phyloP scores from a whole-genome alignment of 2,888 invertebrate species.

The Pterostichus madidus region DNA sequence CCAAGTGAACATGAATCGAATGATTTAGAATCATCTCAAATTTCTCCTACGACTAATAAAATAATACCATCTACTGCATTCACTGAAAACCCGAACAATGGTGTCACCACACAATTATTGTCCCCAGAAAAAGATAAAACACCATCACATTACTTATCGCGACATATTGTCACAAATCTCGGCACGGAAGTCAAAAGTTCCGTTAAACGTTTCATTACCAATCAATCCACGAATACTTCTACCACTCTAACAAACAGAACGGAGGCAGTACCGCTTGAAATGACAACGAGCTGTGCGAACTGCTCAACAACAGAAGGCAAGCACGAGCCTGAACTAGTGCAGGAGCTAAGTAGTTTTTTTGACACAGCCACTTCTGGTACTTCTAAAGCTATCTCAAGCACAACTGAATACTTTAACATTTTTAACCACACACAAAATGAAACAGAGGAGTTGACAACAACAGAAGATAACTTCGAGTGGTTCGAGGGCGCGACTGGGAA shows the following conservation, averaged over 20 bases:
- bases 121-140: conserved; percentile 41
- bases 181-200: conserved; percentile 29
- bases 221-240: not conserved
- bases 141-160: conserved; percentile 17
- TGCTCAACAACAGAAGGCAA: conserved; percentile 10
- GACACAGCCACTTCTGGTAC: not conserved
- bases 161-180: not conserved
- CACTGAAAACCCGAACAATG: not conserved
- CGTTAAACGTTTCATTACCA: conserved; percentile 23
- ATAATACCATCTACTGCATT: not conserved
- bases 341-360: too few species aligned
- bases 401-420: not conserved
- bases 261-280: conserved; percentile 5
- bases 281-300: conserved; percentile 18
- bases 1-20: not conserved
- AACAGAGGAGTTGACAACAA: not conserved
- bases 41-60: too few species aligned
- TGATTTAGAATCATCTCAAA: not conserved
- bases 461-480: not conserved
- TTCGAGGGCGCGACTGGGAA: not conserved
- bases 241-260: not conserved
- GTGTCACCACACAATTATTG: not conserved
- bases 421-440: conserved; percentile 6
- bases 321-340: too few species aligned
- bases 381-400: not conserved